Evolutionary conservation across 2,888 invertebrate species (phyloP).

Genomic region (Apamea monoglypha): DNA sequence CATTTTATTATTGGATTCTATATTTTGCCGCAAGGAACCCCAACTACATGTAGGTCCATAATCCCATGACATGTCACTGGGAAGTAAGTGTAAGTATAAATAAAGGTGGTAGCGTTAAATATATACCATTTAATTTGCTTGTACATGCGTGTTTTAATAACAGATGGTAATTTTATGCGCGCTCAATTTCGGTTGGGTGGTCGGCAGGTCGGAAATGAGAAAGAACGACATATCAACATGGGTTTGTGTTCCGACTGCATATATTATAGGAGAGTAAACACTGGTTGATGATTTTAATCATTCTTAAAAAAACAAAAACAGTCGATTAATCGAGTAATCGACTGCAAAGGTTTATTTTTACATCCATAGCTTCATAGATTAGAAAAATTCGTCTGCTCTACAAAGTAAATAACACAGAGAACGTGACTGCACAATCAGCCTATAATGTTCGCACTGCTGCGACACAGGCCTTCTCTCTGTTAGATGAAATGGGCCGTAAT

Average conservation of each 20-base stretch:
- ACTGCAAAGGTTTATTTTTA: background rate
- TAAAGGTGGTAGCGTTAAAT: conserved; percentile 54
- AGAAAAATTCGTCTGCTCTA: background rate
- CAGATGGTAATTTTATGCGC: conserved; percentile 82
- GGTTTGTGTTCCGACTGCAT: conserved; percentile 48
- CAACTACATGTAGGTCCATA: conserved; percentile 11
- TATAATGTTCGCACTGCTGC: too few relatives aligned
- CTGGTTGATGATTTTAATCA: background rate
- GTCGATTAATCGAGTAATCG: too few relatives aligned
- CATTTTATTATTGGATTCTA: background rate
- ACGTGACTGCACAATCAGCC: background rate
- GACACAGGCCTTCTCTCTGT: too few relatives aligned
- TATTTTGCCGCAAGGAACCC: background rate
- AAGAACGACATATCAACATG: conserved; percentile 42
- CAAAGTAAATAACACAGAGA: background rate
- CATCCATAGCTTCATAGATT: background rate
- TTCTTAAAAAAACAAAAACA: too few relatives aligned
- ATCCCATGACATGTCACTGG: conserved; percentile 4
- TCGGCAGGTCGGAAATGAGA: conserved; percentile 63
- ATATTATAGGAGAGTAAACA: conserved; percentile 34
- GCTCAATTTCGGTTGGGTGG: conserved; percentile 75
- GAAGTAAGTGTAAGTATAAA: conserved; percentile 33
- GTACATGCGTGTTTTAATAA: conserved; percentile 73
- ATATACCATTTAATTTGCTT: conserved; percentile 68
- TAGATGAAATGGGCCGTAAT: too few relatives aligned